Base-by-base conservation (phyloP, 2,797 vertebrate species). In the Arrhamphus sclerolepis region DNA sequence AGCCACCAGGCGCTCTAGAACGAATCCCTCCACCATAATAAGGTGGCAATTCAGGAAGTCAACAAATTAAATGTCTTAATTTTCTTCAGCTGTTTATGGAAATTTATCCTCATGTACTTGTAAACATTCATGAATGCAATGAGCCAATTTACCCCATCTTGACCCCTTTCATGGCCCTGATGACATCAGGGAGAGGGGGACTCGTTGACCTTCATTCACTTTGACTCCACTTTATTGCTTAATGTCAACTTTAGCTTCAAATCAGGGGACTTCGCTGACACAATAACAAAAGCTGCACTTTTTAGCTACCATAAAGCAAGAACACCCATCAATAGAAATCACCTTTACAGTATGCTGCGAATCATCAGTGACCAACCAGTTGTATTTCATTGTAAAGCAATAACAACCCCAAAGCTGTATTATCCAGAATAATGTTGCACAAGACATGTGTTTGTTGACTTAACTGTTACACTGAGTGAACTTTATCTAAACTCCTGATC, bases 361-460 rank as follows among this genome's bases (percentile, higher is more conserved):
- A 20, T n/a, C 29, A 51, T 26, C 10, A 26, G 41, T 7, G 20
- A 53, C 11, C 5, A 1, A 51, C 2, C 20, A 44, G n/a, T 39
- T 56, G 0, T 24, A 44, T 57, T 63, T 70, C 10, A 59, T 41
- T 47, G 13, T 13, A 41, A 64, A 29, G n/a, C 28, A 54, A 55
- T 59, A 57, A 46, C 16, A 17, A 44, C 21, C 42, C 2, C 7
- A 24, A 21, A 13, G 20, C 44, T 57, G 20, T 44, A 49, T 46
- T 61, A 1, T 26, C 21, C 54, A 41, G 48, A 51, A 69, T 70
- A 50, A 20, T 18, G 20, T 52, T 70, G 46, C 63, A 40, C 60
- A 60, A 78, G 46, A 46, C 19, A 38, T 38, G 6, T 21, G 8
- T 69, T 69, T 84, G 75, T 83, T 86, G 62, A 83, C 77, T 69